A percentile compares a stretch with the other conserved stretches of the same genome.
Conservation (phyloP, 2,113 vertebrate genomes). For the Nestor notabilis region DNA sequence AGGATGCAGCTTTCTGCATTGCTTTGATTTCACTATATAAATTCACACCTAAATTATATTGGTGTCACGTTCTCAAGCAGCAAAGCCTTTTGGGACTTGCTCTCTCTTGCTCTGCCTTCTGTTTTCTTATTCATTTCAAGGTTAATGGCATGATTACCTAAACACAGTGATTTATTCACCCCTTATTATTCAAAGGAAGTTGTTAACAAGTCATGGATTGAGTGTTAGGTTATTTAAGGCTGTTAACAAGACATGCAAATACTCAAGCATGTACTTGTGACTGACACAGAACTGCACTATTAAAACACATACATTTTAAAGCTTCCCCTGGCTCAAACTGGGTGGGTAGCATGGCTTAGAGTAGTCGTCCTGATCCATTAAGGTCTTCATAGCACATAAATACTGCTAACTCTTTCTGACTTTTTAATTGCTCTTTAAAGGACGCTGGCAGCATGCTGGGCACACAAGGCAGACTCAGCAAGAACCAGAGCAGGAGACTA, state of each 20-base stretch:
- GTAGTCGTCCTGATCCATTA: background rate
- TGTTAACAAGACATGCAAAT: constrained; percentile 46
- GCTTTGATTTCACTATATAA: background rate
- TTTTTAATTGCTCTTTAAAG: constrained; percentile 11
- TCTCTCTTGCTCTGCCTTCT: background rate
- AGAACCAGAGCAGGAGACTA: background rate
- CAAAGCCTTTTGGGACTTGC: constrained; percentile 5
- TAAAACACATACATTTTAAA: constrained; percentile 8
- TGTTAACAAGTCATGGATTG: constrained; percentile 56
- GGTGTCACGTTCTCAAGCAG: background rate
- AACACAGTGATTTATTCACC: constrained; percentile 53
- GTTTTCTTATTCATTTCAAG: constrained; percentile 31
- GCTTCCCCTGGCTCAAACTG: background rate
- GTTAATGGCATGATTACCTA: constrained; percentile 10
- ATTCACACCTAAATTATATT: background rate
- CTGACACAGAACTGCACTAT: background rate
- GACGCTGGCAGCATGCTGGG: background rate
- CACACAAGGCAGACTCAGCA: background rate
- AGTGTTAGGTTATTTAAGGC: constrained; percentile 61
- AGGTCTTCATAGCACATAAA: background rate
- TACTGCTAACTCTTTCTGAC: background rate
- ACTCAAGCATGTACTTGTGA: background rate
- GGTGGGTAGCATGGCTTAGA: background rate
- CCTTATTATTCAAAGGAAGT: constrained; percentile 58
- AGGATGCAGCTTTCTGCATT: background rate